A percentile compares a stretch with the other conserved stretches of the same genome.
Evolutionary conservation across 2,888 invertebrate species (phyloP).

Genomic region (Caenorhabditis imperialis): DNA sequence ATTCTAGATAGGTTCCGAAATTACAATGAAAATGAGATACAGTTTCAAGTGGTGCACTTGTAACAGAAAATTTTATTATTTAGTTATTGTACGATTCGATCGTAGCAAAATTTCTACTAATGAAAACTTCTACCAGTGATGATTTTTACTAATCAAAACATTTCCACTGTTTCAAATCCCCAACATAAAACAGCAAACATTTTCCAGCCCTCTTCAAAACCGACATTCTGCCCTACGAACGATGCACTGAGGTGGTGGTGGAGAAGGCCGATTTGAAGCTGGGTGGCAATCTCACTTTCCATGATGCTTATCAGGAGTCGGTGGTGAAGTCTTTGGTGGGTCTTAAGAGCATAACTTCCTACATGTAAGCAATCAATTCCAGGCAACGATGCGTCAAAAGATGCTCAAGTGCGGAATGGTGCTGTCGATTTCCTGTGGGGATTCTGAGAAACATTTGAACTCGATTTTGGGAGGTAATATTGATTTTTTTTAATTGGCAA

Average conservation of each 20-base stretch:
- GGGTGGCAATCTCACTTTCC: slow-evolving; percentile 26
- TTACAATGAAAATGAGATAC: too few species aligned
- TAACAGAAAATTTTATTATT: too few species aligned
- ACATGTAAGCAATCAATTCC: not conserved
- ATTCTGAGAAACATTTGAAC: slow-evolving; percentile 22
- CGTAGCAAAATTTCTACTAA: too few species aligned
- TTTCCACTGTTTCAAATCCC: too few species aligned
- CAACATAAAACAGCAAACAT: too few species aligned
- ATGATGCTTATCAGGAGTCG: slow-evolving; percentile 10
- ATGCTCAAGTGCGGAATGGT: slow-evolving; percentile 52
- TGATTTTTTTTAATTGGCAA: not conserved
- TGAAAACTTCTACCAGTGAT: too few species aligned
- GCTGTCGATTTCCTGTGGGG: slow-evolving; percentile 29
- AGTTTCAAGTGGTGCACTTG: too few species aligned
- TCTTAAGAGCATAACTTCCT: not conserved
- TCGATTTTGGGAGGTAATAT: slow-evolving; percentile 19
- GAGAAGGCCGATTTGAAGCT: slow-evolving; percentile 20
- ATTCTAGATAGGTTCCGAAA: not conserved
- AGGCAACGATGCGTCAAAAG: slow-evolving; percentile 43
- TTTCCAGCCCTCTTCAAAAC: slow-evolving; percentile 47
- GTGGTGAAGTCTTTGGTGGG: slow-evolving; percentile 35
- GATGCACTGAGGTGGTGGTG: slow-evolving; percentile 47
- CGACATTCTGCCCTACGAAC: slow-evolving; percentile 41
- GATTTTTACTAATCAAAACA: too few species aligned
- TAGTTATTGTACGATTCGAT: too few species aligned